A percentile compares a stretch with the other conserved stretches of the same genome.
Evolutionary conservation across 2,113 vertebrate genomes (phyloP).

Genomic region (Eulemur macaco): DNA sequence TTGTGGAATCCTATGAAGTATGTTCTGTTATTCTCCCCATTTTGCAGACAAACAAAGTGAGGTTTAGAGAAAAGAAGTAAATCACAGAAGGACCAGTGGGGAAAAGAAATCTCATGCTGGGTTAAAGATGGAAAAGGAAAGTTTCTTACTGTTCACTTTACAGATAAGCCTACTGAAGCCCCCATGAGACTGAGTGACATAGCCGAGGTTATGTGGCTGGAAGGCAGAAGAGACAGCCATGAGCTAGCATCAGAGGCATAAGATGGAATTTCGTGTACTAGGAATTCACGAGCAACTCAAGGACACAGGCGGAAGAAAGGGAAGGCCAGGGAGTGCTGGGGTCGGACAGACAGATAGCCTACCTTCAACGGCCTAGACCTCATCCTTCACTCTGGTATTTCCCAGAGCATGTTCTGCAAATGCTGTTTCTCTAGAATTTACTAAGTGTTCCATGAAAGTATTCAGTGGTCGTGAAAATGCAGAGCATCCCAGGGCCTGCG

Average conservation of each 20-base stretch:
- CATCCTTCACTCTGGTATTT: neutral
- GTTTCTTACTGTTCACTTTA: neutral
- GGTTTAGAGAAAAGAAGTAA: neutral
- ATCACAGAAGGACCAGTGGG: neutral
- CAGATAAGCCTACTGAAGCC: neutral
- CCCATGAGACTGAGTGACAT: neutral
- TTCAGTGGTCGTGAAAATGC: neutral
- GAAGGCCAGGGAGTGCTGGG: accelerated
- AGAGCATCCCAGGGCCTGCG: neutral
- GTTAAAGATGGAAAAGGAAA: neutral
- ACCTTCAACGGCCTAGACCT: neutral
- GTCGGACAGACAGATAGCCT: neutral
- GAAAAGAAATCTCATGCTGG: neutral
- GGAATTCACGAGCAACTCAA: neutral
- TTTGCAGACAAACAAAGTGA: neutral
- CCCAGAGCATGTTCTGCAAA: neutral
- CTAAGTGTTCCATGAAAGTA: neutral
- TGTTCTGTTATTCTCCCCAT: neutral
- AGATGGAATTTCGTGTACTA: neutral
- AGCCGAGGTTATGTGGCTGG: neutral
- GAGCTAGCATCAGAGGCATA: neutral
- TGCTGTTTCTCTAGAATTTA: neutral
- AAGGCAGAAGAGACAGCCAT: neutral
- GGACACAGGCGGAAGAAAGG: neutral
- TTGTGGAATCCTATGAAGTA: neutral